Evolutionary conservation across 2,113 vertebrate genomes (phyloP), one percentile per base, ranked within the genome.

Genomic region (Pomatorhinus ruficollis): DNA sequence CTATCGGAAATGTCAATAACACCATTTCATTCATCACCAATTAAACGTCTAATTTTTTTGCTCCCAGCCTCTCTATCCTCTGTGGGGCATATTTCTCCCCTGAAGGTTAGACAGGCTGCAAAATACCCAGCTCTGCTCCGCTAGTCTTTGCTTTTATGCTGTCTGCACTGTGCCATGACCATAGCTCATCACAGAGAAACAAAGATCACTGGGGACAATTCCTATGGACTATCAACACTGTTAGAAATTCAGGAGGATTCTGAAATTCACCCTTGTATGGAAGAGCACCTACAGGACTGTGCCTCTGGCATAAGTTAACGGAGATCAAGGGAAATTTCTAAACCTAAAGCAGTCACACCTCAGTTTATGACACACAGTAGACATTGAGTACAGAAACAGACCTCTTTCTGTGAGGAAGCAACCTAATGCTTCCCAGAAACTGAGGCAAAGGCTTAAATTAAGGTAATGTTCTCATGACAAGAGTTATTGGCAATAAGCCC

Each of bases 1-100:
- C 98, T 99, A 49, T 76, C 4, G 37, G 76, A 95, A 92, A 81
- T 19, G 53, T 56, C 64, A 90, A 19, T 28, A 79, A 88, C 42
- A 83, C 59, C 64, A 74, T 42, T 86, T 81, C 60, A 83, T 71
- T 74, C 56, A 78, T 45, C 57, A 68, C 5, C 54, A 89, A 52
- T 61, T 63, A 76, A 87, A 86, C 1, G 9, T 50, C 27, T 78
- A n/a, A 17, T 28, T 45, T 84, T 72, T 53, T 33, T 17, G 3
- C 22, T 27, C 24, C 15, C 47, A 82, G 44, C 11, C 15, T 27
- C 82, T 54, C 49, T 88, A 44, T 69, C 69, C 61, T 83, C 53
- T 68, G 13, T 33, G 35, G 65, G 65, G 15, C 2, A 0, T 37
- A 78, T 53, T 92, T 90, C 61, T 70, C 16, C 44, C 83, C 37